Evolutionary conservation across 2,888 invertebrate genomes (phyloP), one percentile per base, ranked within the genome.

Genomic region (Hypselothyrea guttata): DNA sequence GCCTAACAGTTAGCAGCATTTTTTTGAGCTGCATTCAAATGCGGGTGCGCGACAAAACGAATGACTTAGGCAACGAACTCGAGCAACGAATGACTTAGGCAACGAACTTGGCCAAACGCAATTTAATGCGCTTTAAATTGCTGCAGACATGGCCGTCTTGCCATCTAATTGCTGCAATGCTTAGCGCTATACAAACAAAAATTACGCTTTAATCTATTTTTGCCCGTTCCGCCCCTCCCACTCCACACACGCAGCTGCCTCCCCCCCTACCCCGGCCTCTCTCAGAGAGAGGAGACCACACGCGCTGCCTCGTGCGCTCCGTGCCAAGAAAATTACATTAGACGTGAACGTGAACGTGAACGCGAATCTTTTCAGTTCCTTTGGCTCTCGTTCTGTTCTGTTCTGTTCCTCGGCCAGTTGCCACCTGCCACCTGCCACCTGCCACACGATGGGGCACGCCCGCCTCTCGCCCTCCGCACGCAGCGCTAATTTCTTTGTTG

Each of bases 181-280:
- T 86, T 71, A 74, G 65, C 71, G 75, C 66, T 81, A 69, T 86
- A 75, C 86, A 86, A 86, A 86, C 85, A 84, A 82, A 86, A 79
- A 86, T 81, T 81, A 84, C 79, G 65, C 81, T 86, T 86, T 86
- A 82, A 82, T 82, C 81, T 86, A 70, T 82, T 86, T 74, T 85
- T 83, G 53, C 67, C 54, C 52, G 55, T 60, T 61, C 62, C 53
- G 18, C 57, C 41, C 47, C 46, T 38, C 44, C 33, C 60, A 51
- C 42, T 41, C 44, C 54, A 49, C 38, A 46, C 64, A 51, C 62
- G 35, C 44, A 48, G 52, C 8, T 28, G 37, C 4, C 2, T n/a
- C n/a, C n/a, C n/a, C n/a, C n/a, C n/a, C n/a, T n/a, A n/a, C n/a
- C n/a, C n/a, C n/a, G n/a, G n/a, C 45, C 54, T 55, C 45, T 53